Evolutionary conservation across 1,140 invertebrate genomes (phyloP), one percentile per base, ranked within the genome.

Genomic region (Drosophila parabipectinata): DNA sequence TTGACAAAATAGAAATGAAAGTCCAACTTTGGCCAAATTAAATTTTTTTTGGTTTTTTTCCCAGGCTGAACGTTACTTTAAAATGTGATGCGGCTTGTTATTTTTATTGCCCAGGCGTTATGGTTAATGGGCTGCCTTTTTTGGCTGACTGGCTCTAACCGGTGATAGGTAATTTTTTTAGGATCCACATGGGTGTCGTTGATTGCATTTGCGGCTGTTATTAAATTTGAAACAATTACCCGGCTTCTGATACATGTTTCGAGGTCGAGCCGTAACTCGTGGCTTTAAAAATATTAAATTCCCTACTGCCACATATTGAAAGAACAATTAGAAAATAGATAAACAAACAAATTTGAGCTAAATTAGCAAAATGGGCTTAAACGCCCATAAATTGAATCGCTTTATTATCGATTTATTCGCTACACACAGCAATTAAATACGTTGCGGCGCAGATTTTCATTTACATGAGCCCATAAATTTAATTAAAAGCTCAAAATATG

Each of bases 81-180:
- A 84, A 84, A 84, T 77, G 84, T 73, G 59, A 79, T 76, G 80
- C 32, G 59, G 58, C 56, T 77, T 85, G 60, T 81, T 81, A 85
- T 85, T 85, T 87, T 77, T 71, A 75, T 80, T 54, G 59, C 47
- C 61, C 28, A 26, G 47, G 57, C 53, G 63, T 77, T 82, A 82
- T 74, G 66, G 62, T 57, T 68, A 77, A 67, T 56, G 59, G 44
- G 24, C 34, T 73, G 44, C 30, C 39, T 30, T 64, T 59, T 59
- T 56, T 53, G 8, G 32, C 32, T 41, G n/a, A 7, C 26, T 7
- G 45, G 24, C 39, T 57, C 34, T 21, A 58, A 44, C 53, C 71
- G 72, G 72, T 59, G 72, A 75, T 74, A 69, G 64, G 59, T 80
- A 84, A 77, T 73, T 69, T 77, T 58, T 81, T 80, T 85, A 77